Evolutionary conservation across 2,888 invertebrate species (phyloP).

Genomic region (Argyresthia goedartella): DNA sequence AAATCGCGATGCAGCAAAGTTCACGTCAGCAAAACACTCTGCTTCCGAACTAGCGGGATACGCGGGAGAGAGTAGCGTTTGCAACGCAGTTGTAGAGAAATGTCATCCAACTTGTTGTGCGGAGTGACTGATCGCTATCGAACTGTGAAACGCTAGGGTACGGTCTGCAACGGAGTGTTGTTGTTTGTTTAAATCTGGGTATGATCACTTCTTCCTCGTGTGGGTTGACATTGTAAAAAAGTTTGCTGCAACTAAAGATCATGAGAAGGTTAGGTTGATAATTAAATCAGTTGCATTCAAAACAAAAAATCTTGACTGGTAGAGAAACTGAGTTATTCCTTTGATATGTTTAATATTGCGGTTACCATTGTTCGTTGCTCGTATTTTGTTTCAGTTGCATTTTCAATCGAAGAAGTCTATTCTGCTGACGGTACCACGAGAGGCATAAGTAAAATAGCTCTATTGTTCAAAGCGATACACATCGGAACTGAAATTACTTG

Average conservation of each 20-base stretch:
- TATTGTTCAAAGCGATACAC: constrained; percentile 38
- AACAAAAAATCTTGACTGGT: too few species aligned
- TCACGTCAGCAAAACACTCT: constrained; percentile 8
- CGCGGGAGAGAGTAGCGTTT: constrained; percentile 8
- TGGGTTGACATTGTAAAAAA: too few species aligned
- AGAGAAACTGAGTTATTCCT: too few species aligned
- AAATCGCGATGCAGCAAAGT: constrained; percentile 8
- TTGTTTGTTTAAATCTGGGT: too few species aligned
- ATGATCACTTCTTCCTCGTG: too few species aligned
- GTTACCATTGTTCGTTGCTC: too few species aligned
- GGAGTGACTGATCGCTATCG: constrained; percentile 39
- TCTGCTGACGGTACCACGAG: constrained; percentile 26
- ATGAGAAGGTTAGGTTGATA: too few species aligned
- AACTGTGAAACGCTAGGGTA: constrained; percentile 23
- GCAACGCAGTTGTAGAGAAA: constrained; percentile 23
- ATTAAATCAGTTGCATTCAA: too few species aligned
- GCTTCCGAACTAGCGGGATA: constrained; percentile 10
- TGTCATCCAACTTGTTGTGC: constrained; percentile 38
- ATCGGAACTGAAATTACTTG: constrained; percentile 32
- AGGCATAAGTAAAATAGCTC: constrained; percentile 20
- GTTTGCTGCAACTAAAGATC: too few species aligned
- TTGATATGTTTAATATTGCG: too few species aligned
- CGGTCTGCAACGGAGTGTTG: neutral
- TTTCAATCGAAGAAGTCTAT: too few species aligned
- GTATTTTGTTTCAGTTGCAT: too few species aligned